phyloP scores from a whole-genome alignment of 1,140 invertebrate genomes.

The Polypedilum pembai region DNA sequence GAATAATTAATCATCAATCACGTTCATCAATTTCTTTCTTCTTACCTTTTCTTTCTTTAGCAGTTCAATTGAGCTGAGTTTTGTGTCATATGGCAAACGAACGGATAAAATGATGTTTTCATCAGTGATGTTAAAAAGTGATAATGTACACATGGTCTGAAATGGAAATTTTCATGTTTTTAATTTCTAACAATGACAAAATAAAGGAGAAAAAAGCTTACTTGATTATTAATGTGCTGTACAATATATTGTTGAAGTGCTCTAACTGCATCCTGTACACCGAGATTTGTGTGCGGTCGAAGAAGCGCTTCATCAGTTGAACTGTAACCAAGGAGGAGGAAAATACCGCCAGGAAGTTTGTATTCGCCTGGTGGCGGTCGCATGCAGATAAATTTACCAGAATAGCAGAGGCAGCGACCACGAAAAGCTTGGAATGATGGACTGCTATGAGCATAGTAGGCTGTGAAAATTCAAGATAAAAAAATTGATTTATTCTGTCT shows the following conservation, averaged over 20 bases:
- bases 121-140: conserved; percentile 72
- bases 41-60: conserved; percentile 63
- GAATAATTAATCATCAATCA: conserved; percentile 3
- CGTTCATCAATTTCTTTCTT: not conserved
- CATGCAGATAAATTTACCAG: conserved; percentile 83
- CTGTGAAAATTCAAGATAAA: no score
- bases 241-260: conserved; percentile 69
- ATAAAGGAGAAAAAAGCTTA: conserved; percentile 38
- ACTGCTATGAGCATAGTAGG: conserved; percentile 80
- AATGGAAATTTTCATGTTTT: conserved; percentile 40
- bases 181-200: not conserved
- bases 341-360: conserved; percentile 64
- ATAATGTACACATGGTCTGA: conserved; percentile 73
- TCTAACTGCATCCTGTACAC: conserved; percentile 68
- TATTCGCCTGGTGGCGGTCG: conserved; percentile 68
- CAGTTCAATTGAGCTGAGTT: conserved; percentile 48
- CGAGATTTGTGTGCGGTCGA: conserved; percentile 66
- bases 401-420: conserved; percentile 82
- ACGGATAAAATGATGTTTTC: conserved; percentile 82
- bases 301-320: conserved; percentile 76
- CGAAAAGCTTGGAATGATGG: conserved; percentile 81
- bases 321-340: conserved; percentile 80
- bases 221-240: conserved; percentile 61
- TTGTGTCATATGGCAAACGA: conserved; percentile 60
- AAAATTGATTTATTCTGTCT: no score